phyloP scores from a whole-genome alignment of 1,140 invertebrate species.

The Planococcus citri region DNA sequence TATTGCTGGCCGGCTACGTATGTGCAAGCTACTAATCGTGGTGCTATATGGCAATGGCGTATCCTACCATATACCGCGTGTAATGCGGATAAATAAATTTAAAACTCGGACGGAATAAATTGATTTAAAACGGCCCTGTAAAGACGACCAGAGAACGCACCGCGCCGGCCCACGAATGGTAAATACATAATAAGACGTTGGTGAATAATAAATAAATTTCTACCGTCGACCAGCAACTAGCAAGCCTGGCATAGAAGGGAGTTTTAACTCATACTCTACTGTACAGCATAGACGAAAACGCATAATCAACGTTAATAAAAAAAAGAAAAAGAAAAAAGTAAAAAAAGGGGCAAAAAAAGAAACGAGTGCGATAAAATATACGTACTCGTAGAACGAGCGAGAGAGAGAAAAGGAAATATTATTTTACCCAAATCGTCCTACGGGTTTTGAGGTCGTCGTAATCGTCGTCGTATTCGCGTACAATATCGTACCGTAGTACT shows the following conservation, averaged over 20 bases:
- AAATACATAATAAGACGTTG: constrained; percentile 12
- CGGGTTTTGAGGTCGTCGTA: neutral
- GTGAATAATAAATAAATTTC: neutral
- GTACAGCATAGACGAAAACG: neutral
- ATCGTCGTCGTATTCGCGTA: neutral
- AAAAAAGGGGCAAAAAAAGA: too few relatives aligned
- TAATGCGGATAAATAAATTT: constrained; percentile 20
- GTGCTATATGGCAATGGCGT: too few relatives aligned
- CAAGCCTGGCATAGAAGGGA: too few relatives aligned
- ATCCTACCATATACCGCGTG: too few relatives aligned
- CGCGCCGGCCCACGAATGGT: neutral
- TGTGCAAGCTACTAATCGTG: too few relatives aligned
- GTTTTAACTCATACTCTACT: too few relatives aligned
- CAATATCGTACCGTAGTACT: too few relatives aligned
- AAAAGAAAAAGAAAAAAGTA: too few relatives aligned
- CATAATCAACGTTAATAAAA: constrained; percentile 19
- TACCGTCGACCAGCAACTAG: neutral
- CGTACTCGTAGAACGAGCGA: neutral
- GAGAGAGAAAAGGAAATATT: neutral
- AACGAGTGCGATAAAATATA: too few relatives aligned
- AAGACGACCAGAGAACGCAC: neutral
- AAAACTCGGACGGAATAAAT: constrained; percentile 10
- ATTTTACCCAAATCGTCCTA: neutral
- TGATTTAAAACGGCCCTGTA: constrained; percentile 6
- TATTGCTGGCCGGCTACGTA: too few relatives aligned